These are phyloP conservation scores for Seira ritae DNA, from an alignment of 2,888 invertebrate species.

Conservation along the genomic window DNA sequence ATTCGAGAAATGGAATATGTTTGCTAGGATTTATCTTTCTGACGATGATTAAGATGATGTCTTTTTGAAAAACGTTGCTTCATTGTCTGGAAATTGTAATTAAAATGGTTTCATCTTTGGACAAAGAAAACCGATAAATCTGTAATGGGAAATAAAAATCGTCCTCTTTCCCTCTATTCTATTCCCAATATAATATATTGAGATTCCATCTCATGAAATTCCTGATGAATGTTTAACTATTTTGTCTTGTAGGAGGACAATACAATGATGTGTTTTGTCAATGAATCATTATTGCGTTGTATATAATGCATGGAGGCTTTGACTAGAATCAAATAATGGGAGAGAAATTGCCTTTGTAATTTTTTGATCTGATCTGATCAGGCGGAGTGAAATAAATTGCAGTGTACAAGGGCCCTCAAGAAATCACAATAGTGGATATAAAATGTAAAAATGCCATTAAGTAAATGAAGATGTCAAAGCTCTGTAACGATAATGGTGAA, in stretches of 20 bases:
- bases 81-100: conserved; percentile 24
- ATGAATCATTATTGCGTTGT: neutral
- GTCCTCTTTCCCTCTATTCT: neutral
- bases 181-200: neutral
- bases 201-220: too few species aligned
- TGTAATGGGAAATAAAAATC: conserved; percentile 38
- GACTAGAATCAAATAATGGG: neutral
- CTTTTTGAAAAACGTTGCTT: too few species aligned
- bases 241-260: neutral
- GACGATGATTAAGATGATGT: too few species aligned
- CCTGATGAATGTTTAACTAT: neutral
- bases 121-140: conserved; percentile 42
- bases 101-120: conserved; percentile 34
- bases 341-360: conserved; percentile 24
- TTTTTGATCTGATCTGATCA: conserved; percentile 28
- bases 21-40: too few species aligned
- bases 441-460: conserved; percentile 44
- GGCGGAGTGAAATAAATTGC: neutral
- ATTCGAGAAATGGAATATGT: too few species aligned
- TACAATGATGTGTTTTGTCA: neutral
- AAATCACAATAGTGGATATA: neutral
- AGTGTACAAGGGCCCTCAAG: conserved; percentile 19
- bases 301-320: neutral
- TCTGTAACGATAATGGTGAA: conserved; percentile 39
- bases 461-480: conserved; percentile 55